Conservation (phyloP, 2,113 vertebrate species). For the Nannospalax galili region DNA sequence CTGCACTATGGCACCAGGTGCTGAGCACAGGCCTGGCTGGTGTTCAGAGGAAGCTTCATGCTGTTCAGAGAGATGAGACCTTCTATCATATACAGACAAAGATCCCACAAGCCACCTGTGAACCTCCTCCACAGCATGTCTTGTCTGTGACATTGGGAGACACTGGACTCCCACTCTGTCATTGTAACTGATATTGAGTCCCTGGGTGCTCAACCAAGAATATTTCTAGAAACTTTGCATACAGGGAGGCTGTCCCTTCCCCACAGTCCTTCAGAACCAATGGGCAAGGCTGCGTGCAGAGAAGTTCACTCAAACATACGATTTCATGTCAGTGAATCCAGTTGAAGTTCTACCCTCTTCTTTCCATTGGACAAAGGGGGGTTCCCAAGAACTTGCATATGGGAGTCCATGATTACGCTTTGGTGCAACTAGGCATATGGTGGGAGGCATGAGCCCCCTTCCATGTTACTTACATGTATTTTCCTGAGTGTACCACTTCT, state of each 20-base stretch:
- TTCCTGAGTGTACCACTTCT: not conserved
- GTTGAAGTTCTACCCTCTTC: not conserved
- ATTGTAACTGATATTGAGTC: not conserved
- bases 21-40: not conserved
- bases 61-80: not conserved
- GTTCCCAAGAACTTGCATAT: not conserved
- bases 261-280: not conserved
- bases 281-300: rapidly evolving
- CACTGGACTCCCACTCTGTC: not conserved
- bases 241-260: not conserved
- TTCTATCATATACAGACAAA: not conserved
- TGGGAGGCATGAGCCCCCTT: not conserved
- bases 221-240: not conserved
- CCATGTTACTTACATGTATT: not conserved
- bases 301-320: not conserved
- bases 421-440: not conserved
- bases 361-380: not conserved
- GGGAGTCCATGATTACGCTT: not conserved
- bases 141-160: not conserved
- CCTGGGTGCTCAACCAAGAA: not conserved
- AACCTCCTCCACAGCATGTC: not conserved
- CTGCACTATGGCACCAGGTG: not conserved
- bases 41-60: not conserved
- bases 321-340: not conserved
- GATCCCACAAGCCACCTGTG: not conserved